phyloP scores from a whole-genome alignment of 2,113 vertebrate genomes.

The Scomber colias region DNA sequence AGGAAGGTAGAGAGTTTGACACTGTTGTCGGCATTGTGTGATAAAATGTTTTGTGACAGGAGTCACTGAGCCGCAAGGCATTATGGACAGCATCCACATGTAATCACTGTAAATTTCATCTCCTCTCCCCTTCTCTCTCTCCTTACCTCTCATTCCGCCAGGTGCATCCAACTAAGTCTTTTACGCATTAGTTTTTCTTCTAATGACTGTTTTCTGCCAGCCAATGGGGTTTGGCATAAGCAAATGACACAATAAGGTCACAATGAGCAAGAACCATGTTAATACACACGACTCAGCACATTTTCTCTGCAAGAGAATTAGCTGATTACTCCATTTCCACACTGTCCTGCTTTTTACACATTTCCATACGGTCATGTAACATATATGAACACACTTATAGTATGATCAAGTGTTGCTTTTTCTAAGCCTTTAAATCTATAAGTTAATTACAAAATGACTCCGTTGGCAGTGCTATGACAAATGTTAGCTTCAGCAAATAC shows the following conservation, averaged over 20 bases:
- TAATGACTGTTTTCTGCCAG: slow-evolving; percentile 50
- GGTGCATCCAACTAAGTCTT: slow-evolving; percentile 56
- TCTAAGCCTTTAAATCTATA: no score
- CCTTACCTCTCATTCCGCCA: slow-evolving; percentile 26
- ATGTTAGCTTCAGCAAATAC: no score
- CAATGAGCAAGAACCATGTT: slow-evolving; percentile 20
- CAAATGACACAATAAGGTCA: slow-evolving; percentile 73
- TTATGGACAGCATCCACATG: slow-evolving; percentile 48
- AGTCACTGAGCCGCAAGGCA: slow-evolving; percentile 6
- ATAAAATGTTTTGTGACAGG: slow-evolving; percentile 8
- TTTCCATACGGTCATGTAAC: neutral
- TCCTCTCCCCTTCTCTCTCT: neutral
- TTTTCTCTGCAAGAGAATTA: slow-evolving; percentile 16
- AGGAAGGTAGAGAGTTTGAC: slow-evolving; percentile 35
- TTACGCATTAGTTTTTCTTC: slow-evolving; percentile 11
- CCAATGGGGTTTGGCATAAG: slow-evolving; percentile 42
- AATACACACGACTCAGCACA: slow-evolving; percentile 23
- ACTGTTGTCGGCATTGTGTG: slow-evolving; percentile 18
- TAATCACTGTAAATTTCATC: slow-evolving; percentile 35
- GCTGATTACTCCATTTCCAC: slow-evolving; percentile 19
- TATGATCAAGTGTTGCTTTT: no score
- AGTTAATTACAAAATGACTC: no score
- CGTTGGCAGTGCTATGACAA: no score
- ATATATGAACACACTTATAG: no score
- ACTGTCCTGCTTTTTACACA: neutral